phyloP scores from a whole-genome alignment of 2,113 vertebrate genomes.

The Terrapene triunguis region DNA sequence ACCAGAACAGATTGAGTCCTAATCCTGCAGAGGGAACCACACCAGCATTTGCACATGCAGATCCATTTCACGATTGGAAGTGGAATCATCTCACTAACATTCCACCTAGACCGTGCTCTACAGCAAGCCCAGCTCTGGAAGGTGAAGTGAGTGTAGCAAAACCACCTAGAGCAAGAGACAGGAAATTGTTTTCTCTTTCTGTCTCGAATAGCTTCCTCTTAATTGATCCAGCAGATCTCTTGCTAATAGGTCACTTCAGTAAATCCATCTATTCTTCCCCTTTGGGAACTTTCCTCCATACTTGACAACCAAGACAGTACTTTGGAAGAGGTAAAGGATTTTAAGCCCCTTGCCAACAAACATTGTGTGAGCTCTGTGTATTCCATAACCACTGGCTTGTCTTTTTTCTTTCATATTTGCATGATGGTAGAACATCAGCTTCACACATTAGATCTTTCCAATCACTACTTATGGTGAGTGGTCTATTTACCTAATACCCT shows the following conservation, averaged over 20 bases:
- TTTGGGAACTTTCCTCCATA: not conserved
- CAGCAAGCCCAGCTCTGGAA: not conserved
- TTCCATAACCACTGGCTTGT: not conserved
- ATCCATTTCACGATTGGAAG: not conserved
- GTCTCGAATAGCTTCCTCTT: not conserved
- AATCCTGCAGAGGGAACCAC: not conserved
- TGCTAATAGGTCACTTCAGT: not conserved
- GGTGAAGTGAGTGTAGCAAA: not conserved
- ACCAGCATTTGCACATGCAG: not conserved
- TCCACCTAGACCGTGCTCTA: not conserved
- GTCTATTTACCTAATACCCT: not conserved
- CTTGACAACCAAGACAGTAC: not conserved
- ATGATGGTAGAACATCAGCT: not conserved
- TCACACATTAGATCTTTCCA: not conserved
- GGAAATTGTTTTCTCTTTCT: not conserved
- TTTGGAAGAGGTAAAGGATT: not conserved
- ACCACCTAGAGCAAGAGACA: fast-evolving
- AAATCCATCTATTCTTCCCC: not conserved
- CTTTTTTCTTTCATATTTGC: not conserved
- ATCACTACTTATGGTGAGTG: not conserved
- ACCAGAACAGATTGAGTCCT: not conserved
- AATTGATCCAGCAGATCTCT: not conserved
- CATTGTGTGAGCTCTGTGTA: not conserved
- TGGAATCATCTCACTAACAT: not conserved
- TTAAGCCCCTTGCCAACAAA: not conserved